These are phyloP conservation scores for Rhincodon typus DNA, from an alignment of 2,797 vertebrate genomes.

Conservation along the genomic window DNA sequence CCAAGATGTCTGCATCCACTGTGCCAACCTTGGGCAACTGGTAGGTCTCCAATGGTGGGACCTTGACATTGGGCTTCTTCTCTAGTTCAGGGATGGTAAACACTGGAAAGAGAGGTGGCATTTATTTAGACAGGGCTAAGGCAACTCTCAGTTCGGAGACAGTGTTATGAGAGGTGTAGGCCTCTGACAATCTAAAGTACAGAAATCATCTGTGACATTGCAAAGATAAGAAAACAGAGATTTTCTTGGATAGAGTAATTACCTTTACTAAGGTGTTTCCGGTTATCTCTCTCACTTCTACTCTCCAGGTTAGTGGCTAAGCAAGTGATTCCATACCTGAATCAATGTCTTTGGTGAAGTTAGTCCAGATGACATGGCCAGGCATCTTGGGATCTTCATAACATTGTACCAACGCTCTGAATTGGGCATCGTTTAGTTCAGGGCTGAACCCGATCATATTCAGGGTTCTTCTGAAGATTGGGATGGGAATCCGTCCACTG, in stretches of 20 bases:
- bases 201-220: not conserved
- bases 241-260: not conserved
- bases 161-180: too few relatives aligned
- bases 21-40: slow-evolving; percentile 25
- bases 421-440: slow-evolving; percentile 2
- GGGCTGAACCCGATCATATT: slow-evolving; percentile 7
- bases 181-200: not conserved
- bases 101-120: not conserved
- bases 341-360: slow-evolving; percentile 25
- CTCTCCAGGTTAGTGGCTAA: not conserved
- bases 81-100: slow-evolving; percentile 31
- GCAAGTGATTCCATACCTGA: not conserved
- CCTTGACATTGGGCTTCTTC: slow-evolving; percentile 9
- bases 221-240: not conserved
- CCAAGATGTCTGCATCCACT: not conserved
- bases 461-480: slow-evolving; percentile 1
- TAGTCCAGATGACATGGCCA: not conserved
- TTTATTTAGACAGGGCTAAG: not conserved
- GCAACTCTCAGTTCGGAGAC: not conserved
- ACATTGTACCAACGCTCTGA: not conserved
- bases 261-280: not conserved
- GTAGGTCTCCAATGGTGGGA: not conserved
- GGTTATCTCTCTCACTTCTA: not conserved
- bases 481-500: not conserved
- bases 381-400: not conserved